Evolutionary conservation across 2,113 vertebrate species (phyloP).

Genomic region (Lota lota): DNA sequence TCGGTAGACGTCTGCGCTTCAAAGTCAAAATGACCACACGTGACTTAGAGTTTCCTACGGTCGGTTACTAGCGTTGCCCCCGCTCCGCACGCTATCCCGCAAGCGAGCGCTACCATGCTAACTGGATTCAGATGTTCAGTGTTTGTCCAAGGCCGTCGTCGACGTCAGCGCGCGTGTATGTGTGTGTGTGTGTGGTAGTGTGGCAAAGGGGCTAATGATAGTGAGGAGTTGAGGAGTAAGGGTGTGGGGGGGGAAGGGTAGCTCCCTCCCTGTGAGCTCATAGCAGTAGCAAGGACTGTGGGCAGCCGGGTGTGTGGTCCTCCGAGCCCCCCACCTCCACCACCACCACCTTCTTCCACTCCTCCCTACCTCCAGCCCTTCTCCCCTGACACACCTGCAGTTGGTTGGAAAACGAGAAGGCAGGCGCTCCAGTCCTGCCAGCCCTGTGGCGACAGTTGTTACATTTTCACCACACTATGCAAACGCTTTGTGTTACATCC

Average conservation of each 20-base stretch:
- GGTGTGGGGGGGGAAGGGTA: conserved; percentile 28
- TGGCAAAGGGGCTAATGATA: conserved; percentile 62
- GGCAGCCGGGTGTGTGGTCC: conserved; percentile 66
- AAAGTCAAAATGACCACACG: conserved; percentile 66
- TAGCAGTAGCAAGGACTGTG: conserved; percentile 33
- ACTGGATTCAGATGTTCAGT: conserved; percentile 67
- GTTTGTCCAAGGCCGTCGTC: conserved; percentile 67
- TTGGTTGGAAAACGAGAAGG: conserved; percentile 45
- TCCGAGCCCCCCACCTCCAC: not conserved
- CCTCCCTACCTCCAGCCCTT: not conserved
- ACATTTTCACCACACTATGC: no score
- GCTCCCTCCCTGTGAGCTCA: conserved; percentile 47
- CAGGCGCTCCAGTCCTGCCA: no score
- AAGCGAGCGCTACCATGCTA: conserved; percentile 45
- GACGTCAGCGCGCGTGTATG: conserved; percentile 21
- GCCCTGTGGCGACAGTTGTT: no score
- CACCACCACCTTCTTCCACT: not conserved
- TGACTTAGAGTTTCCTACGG: conserved; percentile 70
- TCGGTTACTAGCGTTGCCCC: conserved; percentile 40
- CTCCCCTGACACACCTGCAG: conserved; percentile 60
- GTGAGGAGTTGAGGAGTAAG: conserved; percentile 34
- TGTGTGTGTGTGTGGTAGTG: conserved; percentile 42
- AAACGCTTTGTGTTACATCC: no score
- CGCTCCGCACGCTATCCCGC: conserved; percentile 47
- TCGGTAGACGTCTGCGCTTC: conserved; percentile 48